Evolutionary conservation across 2,797 vertebrate genomes (phyloP), one percentile per base, ranked within the genome.

Genomic region (Protonibea diacanthus): DNA sequence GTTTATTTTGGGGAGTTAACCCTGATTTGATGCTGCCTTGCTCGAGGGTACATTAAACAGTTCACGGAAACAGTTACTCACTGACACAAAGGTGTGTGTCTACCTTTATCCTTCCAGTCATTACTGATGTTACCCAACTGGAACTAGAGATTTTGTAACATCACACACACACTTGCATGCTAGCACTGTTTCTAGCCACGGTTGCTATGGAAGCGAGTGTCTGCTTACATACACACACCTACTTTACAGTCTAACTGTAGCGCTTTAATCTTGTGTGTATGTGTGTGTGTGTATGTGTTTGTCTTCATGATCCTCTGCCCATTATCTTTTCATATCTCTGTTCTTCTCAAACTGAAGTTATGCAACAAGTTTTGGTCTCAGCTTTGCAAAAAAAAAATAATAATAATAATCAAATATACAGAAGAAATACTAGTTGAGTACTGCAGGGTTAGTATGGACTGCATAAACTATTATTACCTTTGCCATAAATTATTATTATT

Each of bases 131-230:
- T 76, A 62, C 59, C 44, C 55, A 74, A 17, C 45, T 53, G 27
- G 15, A 77, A 40, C 33, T 0, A 2, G 18, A 70, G 15, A 72
- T 87, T 75, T 84, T 65, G 23, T 6, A 52, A 74, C 53, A 68
- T 21, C 66, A 45, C n/a, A 33, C 51, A 66, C 33, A 17, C 45
- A 44, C 4, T 27, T 13, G 1, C 56, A 66, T 5, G 21, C 25
- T 12, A 6, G n/a, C n/a, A 18, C 49, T 44, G 53, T 65, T 75
- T 51, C 42, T 17, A 49, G 4, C 64, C 3, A 12, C 12, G 10
- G 85, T 88, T 78, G 13, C 82, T 11, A 72, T 74, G 70, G 78
- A n/a, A 20, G 17, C 8, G 6, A 51, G 73, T 65, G 71, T 65
- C 64, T 77, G 51, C 65, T 80, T 81, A 71, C 74, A 71, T 0